These are phyloP conservation scores for Eremobia ochroleuca DNA, from an alignment of 2,888 invertebrate species.

Conservation along the genomic window DNA sequence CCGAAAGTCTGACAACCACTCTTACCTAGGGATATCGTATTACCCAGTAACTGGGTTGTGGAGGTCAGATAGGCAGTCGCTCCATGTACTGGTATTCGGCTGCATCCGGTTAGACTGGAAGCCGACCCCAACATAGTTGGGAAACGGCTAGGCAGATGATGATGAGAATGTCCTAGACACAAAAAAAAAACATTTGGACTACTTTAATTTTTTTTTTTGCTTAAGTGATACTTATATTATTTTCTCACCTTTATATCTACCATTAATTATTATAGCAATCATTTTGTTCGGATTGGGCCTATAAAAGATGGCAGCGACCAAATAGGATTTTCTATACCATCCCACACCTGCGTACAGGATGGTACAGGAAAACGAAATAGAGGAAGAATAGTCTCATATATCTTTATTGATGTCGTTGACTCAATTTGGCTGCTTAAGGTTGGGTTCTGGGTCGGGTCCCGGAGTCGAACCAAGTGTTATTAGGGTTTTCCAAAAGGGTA, in stretches of 20 bases:
- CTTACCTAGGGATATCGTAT: no score
- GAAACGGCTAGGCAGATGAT: no score
- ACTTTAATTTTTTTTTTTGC: no score
- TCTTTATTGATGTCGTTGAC: slow-evolving; percentile 23
- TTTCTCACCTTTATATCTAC: neutral
- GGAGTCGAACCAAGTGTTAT: neutral
- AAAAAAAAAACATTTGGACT: no score
- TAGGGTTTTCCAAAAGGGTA: neutral
- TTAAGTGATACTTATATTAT: neutral
- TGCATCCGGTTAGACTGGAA: no score
- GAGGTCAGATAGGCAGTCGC: no score
- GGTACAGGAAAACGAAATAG: neutral
- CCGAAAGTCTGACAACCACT: no score
- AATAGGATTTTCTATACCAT: neutral
- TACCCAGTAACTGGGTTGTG: no score
- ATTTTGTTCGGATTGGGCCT: no score
- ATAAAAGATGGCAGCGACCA: neutral
- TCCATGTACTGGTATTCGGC: no score
- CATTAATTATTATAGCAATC: neutral
- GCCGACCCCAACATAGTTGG: no score
- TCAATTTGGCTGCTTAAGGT: neutral
- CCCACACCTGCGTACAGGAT: neutral
- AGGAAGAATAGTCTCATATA: neutral
- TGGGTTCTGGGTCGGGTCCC: neutral
- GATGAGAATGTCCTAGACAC: no score